Base-by-base conservation (phyloP, 2,888 invertebrate genomes). In the Nomada ferruginata region DNA sequence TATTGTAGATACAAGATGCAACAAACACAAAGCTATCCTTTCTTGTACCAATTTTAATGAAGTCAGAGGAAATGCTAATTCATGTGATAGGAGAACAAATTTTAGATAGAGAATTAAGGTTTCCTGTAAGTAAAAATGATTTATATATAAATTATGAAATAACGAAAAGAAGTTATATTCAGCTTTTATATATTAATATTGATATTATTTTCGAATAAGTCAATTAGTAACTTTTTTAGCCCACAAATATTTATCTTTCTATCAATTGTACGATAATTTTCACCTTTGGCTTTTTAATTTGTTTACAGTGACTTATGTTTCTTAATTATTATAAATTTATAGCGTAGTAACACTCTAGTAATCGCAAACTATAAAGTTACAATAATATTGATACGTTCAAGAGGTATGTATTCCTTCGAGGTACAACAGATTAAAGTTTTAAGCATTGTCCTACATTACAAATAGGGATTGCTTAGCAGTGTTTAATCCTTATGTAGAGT, bases 1-100 rank as follows among this genome's bases (percentile, higher is more conserved):
- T 76, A 71, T 91, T 90, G 68, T 85, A 94, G 94, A 89, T 94
- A 75, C 93, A 94, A 91, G 83, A 86, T 59, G 92, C 91, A 84
- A 95, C 95, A 75, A 95, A 95, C 73, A 94, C 96, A 0, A 94
- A 95, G 76, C 87, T 94, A 55, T 95, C 94, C 1, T 94, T 96
- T 77, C 92, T 95, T 76, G 94, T 96, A 36, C 94, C 95, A 52
- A 93, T 96, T 29, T 92, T 95, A 70, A 91, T 92, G 20, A 94
- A 95, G 11, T 94, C 95, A 0, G 94, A 95, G 90, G 96, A 96
- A 90, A 96, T 95, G 1, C 94, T 94, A 53, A 94, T 96, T 29
- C 95, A 96, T 90, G 95, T 95, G 0, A 94, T 96, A 23, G 95
- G 95, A 36, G 90, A 93, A 15, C 91, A 93, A 69, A 89, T 94